phyloP scores from a whole-genome alignment of 2,797 vertebrate genomes.

The Telmatherina bonti region DNA sequence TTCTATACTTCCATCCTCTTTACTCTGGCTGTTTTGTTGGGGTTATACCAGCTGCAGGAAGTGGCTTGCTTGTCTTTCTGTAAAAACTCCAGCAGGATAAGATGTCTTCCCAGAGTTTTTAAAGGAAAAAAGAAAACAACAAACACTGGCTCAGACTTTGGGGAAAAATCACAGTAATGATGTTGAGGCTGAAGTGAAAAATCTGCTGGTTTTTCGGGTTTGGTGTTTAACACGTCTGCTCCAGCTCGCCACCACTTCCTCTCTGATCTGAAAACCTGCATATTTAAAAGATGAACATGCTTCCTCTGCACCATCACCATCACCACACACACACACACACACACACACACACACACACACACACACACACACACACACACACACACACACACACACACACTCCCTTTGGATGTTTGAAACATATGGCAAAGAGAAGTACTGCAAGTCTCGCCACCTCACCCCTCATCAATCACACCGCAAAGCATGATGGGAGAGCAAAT shows the following conservation, averaged over 20 bases:
- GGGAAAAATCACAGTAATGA: neutral
- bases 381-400: neutral
- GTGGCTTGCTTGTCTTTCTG: neutral
- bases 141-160: neutral
- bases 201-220: neutral
- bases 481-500: conserved; percentile 65
- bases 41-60: neutral
- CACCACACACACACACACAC: no score
- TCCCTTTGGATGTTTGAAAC: conserved; percentile 19
- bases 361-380: no score
- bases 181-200: neutral
- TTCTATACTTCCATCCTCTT: conserved; percentile 5
- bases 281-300: neutral
- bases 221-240: neutral
- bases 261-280: neutral
- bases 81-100: no score
- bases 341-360: no score
- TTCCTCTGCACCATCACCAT: neutral
- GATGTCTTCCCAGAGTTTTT: neutral
- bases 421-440: conserved; percentile 35
- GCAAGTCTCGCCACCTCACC: conserved; percentile 44
- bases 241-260: neutral
- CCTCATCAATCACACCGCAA: conserved; percentile 69
- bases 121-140: neutral
- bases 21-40: neutral